Conservation (phyloP, 2,113 vertebrate genomes). For the Dasyurus viverrinus region DNA sequence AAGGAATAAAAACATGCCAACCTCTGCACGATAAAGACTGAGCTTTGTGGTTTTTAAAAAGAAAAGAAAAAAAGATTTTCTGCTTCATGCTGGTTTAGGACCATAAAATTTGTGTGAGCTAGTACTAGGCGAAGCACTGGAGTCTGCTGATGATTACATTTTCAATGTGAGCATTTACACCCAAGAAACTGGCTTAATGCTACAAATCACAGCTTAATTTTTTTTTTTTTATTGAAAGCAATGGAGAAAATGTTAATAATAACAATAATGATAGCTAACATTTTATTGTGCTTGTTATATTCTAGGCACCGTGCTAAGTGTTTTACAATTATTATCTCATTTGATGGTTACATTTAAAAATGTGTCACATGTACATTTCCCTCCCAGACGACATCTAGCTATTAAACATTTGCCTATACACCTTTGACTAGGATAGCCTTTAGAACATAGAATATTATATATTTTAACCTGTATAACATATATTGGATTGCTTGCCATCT, state of each 20-base stretch:
- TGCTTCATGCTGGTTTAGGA: not conserved
- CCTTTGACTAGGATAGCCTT: too few species aligned
- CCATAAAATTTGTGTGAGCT: not conserved
- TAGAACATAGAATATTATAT: too few species aligned
- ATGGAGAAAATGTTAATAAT: not conserved
- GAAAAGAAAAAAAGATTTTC: not conserved
- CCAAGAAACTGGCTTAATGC: not conserved
- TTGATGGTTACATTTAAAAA: not conserved
- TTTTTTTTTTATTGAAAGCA: not conserved
- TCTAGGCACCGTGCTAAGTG: not conserved
- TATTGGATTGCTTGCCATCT: too few species aligned
- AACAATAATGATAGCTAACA: not conserved
- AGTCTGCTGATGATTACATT: not conserved
- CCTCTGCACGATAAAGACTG: conserved; percentile 8
- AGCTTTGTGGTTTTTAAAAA: conserved; percentile 42
- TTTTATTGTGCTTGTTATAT: not conserved
- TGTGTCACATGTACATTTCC: not conserved
- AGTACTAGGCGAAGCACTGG: not conserved
- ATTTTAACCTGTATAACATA: too few species aligned
- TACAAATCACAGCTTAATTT: not conserved
- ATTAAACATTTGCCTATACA: not conserved
- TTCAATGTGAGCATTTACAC: not conserved
- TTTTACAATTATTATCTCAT: not conserved
- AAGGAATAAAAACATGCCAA: not conserved
- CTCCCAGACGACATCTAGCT: not conserved